Base-by-base conservation (phyloP, 2,113 vertebrate species). In the Triplophysa rosa region DNA sequence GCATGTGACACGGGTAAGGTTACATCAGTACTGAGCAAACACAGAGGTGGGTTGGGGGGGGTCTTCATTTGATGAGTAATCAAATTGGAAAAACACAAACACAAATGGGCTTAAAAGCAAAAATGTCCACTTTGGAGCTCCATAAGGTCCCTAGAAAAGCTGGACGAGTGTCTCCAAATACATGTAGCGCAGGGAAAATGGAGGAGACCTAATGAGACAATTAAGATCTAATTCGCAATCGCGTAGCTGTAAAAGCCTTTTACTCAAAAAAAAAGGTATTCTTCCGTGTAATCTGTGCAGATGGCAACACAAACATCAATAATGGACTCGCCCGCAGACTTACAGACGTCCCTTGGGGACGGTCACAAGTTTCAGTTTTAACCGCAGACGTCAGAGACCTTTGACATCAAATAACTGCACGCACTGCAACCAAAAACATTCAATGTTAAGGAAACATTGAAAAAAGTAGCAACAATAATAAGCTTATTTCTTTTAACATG, bases 11-110 rank as follows among this genome's bases (percentile, higher is more conserved):
- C 24, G 19, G 8, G 49, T 11, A 12, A 70, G 52, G 68, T 19
- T n/a, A 56, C 26, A 33, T 17, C 24, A 13, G 68, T 37, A 17
- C 67, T 26, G 8, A 8, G 13, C 17, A 26, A 29, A 54, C 24
- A 69, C 23, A 69, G 16, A 54, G 24, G 14, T 52, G 24, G 17
- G 23, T 9, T n/a, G 16, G 11, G 4, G 11, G 4, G 0, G 49
- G 49, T 21, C 26, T n/a, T 71, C 17, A 37, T 37, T 71, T 58
- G n/a, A 71, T 56, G 52, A 58, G 49, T 58, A 71, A 71, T 71
- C 29, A 37, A 58, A 56, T 14, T 13, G 0, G 12, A 37, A 56
- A 70, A 56, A 56, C n/a, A 19, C 6, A 17, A 52, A 71, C 52
- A 71, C 29, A 71, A 56, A 56, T 71, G 17, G n/a, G 19, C 49